These are phyloP conservation scores for Catamblyrhynchus diadema DNA, from an alignment of 2,797 vertebrate genomes.

Conservation along the genomic window DNA sequence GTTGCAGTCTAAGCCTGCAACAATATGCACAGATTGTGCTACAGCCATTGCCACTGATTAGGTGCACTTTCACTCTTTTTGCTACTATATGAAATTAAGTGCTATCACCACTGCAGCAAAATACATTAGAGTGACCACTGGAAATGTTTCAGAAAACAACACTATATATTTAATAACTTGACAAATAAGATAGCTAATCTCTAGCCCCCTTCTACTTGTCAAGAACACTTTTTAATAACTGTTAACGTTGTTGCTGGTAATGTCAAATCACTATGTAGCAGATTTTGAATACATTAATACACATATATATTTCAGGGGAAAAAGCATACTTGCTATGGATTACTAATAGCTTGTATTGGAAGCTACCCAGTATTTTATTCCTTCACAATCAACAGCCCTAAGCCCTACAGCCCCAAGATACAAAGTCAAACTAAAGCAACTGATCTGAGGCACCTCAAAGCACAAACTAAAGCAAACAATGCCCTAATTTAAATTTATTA, in stretches of 20 bases:
- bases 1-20: background rate
- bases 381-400: background rate
- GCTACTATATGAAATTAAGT: background rate
- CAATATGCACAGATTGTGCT: background rate
- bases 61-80: background rate
- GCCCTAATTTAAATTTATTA: background rate
- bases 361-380: background rate
- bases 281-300: background rate
- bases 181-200: background rate
- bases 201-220: background rate
- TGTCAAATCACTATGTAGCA: background rate
- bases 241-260: background rate
- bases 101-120: background rate
- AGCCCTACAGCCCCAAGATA: background rate
- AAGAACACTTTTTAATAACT: background rate
- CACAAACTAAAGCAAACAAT: background rate
- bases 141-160: background rate
- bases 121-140: background rate
- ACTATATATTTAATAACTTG: background rate
- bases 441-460: background rate
- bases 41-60: background rate
- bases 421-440: background rate
- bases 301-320: background rate
- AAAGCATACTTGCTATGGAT: background rate
- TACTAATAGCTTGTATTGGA: background rate